Percentiles rank a stretch among this genome's conserved stretches.
phyloP scores from a whole-genome alignment of 2,888 invertebrate genomes.

The Sinopyrophorus schimmeli region DNA sequence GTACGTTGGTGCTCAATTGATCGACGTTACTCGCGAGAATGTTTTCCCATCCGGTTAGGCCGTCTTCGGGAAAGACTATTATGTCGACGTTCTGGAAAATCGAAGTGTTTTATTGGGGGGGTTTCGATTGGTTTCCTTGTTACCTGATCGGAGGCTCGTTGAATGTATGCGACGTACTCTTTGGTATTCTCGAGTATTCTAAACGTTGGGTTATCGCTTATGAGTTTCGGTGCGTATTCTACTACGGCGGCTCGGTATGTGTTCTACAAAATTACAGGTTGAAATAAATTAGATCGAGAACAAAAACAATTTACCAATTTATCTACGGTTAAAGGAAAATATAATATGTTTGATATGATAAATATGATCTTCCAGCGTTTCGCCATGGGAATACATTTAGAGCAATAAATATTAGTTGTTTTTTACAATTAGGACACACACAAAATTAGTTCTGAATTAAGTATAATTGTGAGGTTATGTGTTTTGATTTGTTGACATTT shows the following conservation, averaged over 20 bases:
- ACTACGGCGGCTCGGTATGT: conserved; percentile 38
- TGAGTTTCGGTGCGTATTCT: conserved; percentile 29
- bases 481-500: too few relatives aligned
- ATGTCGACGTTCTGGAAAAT: conserved; percentile 64
- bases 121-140: neutral
- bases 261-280: conserved; percentile 29
- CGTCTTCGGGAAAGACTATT: conserved; percentile 75
- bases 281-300: too few relatives aligned
- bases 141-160: conserved; percentile 26
- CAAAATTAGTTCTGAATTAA: too few relatives aligned
- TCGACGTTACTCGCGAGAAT: conserved; percentile 42
- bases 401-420: too few relatives aligned
- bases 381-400: too few relatives aligned
- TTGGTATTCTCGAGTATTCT: conserved; percentile 20
- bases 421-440: too few relatives aligned
- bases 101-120: neutral
- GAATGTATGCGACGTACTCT: conserved; percentile 28
- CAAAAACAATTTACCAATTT: too few relatives aligned
- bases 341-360: too few relatives aligned
- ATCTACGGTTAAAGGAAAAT: too few relatives aligned
- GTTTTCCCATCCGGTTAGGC: conserved; percentile 40
- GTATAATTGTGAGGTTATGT: too few relatives aligned
- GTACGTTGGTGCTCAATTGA: conserved; percentile 21
- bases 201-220: neutral
- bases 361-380: too few relatives aligned